Base-by-base conservation (phyloP, 2,888 invertebrate genomes). In the Odontothrips loti region DNA sequence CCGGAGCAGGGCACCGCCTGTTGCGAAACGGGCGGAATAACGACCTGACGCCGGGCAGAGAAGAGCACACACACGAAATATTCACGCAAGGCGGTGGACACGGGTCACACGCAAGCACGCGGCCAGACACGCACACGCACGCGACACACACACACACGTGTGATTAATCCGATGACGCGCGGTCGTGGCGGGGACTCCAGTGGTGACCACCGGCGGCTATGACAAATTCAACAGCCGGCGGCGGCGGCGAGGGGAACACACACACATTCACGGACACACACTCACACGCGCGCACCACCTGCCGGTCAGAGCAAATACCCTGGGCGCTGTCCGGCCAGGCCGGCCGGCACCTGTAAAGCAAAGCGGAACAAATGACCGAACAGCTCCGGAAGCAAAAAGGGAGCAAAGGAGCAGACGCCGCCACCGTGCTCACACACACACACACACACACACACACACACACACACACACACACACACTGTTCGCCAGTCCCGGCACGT, bases 321-420 rank as follows among this genome's bases (percentile, higher is more conserved):
- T 51, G 51, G 51, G 15, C 51, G 51, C 15, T 20, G 51, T 12
- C 15, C 51, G 51, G 51, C 58, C 58, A 58, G 58, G 58, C 58
- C 58, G 58, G 58, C 58, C 15, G 34, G 27, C 27, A 27, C 27
- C 68, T 75, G 68, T 23, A 75, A 75, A 75, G 68, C 68, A 75
- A 75, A 75, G 68, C 68, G 68, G 68, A 75, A 75, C 68, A 75
- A 75, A 75, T 27, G 23, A 75, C 68, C 68, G 27, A 75, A 75
- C 68, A 75, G 58, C 58, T 58, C 58, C 34, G 34, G 34, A 43
- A 43, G 34, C 34, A 43, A 43, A 43, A 43, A 43, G 34, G 34
- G 34, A 43, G 58, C 58, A 58, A 58, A 23, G 27, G 23, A 27
- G 68, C 68, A 75, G 58, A n/a, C 17, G 58, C 58, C 58, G 58